phyloP scores from a whole-genome alignment of 2,797 vertebrate species.

The Myotis planiceps region DNA sequence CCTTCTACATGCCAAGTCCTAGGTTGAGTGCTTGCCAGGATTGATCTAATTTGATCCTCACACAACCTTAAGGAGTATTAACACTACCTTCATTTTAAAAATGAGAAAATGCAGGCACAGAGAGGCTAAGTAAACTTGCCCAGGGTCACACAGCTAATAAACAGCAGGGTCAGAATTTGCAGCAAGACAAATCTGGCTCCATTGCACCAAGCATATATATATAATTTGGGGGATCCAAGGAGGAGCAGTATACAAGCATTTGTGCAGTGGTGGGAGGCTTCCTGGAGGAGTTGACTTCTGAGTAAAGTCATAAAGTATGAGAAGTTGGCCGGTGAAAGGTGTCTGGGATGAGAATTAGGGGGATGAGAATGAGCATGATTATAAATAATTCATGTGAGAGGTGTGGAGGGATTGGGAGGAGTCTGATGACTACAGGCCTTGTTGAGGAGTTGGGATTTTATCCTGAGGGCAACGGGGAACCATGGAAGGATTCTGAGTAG shows the following conservation, averaged over 20 bases:
- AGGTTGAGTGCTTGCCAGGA: not conserved
- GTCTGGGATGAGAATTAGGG: not conserved
- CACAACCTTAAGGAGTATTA: not conserved
- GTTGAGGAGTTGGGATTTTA: not conserved
- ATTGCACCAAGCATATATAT: not conserved
- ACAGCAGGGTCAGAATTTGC: not conserved
- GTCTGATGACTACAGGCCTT: not conserved
- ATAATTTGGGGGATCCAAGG: not conserved
- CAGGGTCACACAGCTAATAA: not conserved
- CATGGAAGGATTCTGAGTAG: not conserved
- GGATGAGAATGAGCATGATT: not conserved
- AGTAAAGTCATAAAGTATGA: not conserved
- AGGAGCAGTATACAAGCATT: not conserved
- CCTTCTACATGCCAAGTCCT: too few species aligned
- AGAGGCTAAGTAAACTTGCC: not conserved
- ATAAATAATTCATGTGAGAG: fast-evolving
- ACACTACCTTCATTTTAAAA: not conserved
- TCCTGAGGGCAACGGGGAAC: not conserved
- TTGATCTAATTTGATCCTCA: not conserved
- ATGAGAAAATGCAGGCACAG: not conserved
- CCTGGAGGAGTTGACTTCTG: not conserved
- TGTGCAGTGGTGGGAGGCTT: not conserved
- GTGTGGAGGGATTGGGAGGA: not conserved
- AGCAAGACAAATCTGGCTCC: not conserved
- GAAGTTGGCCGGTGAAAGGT: not conserved